phyloP scores from a whole-genome alignment of 64 coral and sea anemone species.

The Montipora sp. region DNA sequence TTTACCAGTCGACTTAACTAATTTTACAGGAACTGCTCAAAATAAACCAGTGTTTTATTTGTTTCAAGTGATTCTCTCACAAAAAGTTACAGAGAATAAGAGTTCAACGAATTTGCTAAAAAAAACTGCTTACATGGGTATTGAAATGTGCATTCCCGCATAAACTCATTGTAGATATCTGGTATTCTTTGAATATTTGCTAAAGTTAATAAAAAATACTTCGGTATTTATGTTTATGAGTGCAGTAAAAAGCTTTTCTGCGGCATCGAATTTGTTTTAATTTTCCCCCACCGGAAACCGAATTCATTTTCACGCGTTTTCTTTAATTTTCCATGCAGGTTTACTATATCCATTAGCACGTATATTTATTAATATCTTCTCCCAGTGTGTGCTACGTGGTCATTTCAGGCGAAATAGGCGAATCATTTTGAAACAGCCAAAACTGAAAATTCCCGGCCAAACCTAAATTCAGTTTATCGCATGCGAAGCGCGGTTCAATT shows the following conservation, averaged over 20 bases:
- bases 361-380: constrained; percentile 31
- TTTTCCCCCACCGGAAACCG: constrained; percentile 29
- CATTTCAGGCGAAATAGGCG: neutral
- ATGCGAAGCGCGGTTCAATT: neutral
- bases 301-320: constrained; percentile 29
- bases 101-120: too few species aligned
- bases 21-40: constrained; percentile 34
- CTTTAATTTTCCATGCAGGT: neutral
- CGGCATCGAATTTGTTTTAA: constrained; percentile 24
- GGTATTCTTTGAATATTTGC: constrained; percentile 28
- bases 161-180: neutral
- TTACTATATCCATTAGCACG: constrained; percentile 24
- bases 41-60: constrained; percentile 32
- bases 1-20: constrained; percentile 45
- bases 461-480: neutral
- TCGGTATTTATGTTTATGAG: constrained; percentile 29
- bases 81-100: too few species aligned
- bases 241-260: constrained; percentile 24
- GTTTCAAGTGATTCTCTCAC: constrained; percentile 1
- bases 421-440: constrained; percentile 14
- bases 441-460: neutral
- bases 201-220: constrained; percentile 21
- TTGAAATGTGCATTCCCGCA: neutral
- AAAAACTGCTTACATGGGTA: too few species aligned
- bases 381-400: neutral